These are phyloP conservation scores for Deilephila elpenor DNA, from an alignment of 2,888 invertebrate genomes.

Conservation along the genomic window DNA sequence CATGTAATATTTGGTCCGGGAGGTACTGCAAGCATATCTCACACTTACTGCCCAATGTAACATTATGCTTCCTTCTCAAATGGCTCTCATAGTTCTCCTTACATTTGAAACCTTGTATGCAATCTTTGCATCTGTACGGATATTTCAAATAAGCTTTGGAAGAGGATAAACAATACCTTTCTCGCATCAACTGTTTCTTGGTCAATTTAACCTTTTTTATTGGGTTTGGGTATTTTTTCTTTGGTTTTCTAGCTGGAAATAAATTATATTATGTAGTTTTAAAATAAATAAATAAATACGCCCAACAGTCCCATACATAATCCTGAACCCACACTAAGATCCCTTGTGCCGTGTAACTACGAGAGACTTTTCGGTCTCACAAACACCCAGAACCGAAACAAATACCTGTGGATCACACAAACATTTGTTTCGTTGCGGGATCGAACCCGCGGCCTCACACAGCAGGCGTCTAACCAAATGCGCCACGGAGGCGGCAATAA, in stretches of 20 bases:
- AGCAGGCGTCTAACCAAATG: too few relatives aligned
- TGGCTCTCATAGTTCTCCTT: conserved; percentile 48
- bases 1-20: neutral
- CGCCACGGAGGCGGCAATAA: too few relatives aligned
- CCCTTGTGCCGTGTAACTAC: too few relatives aligned
- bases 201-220: conserved; percentile 39
- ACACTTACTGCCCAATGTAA: conserved; percentile 31
- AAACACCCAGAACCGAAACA: too few relatives aligned
- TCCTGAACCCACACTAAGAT: too few relatives aligned
- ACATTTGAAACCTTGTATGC: conserved; percentile 48
- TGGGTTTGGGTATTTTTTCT: neutral
- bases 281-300: too few relatives aligned
- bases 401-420: too few relatives aligned
- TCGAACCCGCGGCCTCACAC: too few relatives aligned
- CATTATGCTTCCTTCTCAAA: conserved; percentile 45
- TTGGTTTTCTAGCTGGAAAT: neutral
- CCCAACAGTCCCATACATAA: too few relatives aligned
- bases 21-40: conserved; percentile 17
- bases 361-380: too few relatives aligned
- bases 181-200: conserved; percentile 38
- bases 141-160: conserved; percentile 33
- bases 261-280: neutral
- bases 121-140: conserved; percentile 42
- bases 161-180: conserved; percentile 32
- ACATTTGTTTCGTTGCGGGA: too few relatives aligned